A percentile compares a stretch with the other conserved stretches of the same genome.
Evolutionary conservation across 2,888 invertebrate species (phyloP).

Genomic region (Aleiodes leptofemur): DNA sequence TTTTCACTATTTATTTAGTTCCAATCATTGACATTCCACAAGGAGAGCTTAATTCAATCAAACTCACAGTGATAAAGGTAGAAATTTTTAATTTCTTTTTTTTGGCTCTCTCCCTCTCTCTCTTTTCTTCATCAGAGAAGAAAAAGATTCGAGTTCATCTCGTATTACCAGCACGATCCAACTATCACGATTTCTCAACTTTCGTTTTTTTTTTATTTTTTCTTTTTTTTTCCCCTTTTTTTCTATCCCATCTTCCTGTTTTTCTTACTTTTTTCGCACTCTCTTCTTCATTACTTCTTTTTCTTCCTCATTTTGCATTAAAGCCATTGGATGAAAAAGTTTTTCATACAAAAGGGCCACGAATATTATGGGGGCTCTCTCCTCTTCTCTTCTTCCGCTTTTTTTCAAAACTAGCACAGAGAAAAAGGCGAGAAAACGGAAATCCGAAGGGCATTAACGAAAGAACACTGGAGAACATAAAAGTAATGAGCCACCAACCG

Average conservation of each 20-base stretch:
- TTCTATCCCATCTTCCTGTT: constrained; percentile 13
- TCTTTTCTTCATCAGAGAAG: background rate
- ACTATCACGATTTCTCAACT: constrained; percentile 21
- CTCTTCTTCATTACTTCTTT: constrained; percentile 25
- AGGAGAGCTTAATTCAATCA: constrained; percentile 15
- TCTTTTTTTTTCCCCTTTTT: no score
- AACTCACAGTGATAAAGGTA: constrained; percentile 15
- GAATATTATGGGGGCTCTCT: constrained; percentile 18
- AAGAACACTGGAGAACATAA: constrained; percentile 54
- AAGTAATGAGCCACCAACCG: constrained; percentile 64
- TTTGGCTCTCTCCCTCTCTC: background rate
- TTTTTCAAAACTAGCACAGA: constrained; percentile 29
- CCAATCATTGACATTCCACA: constrained; percentile 7
- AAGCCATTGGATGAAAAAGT: constrained; percentile 18
- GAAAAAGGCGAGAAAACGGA: constrained; percentile 27
- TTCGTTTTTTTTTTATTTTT: background rate
- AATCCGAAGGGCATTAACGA: constrained; percentile 55
- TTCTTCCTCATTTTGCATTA: constrained; percentile 18
- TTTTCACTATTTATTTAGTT: constrained; percentile 11
- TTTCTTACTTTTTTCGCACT: constrained; percentile 8
- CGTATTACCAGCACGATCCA: constrained; percentile 28
- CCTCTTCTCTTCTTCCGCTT: no score
- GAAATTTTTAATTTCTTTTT: background rate
- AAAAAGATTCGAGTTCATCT: constrained; percentile 12
- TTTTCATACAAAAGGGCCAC: constrained; percentile 34